These are phyloP conservation scores for Otolemur crassicaudatus DNA, from an alignment of 2,797 vertebrate genomes.

Conservation along the genomic window DNA sequence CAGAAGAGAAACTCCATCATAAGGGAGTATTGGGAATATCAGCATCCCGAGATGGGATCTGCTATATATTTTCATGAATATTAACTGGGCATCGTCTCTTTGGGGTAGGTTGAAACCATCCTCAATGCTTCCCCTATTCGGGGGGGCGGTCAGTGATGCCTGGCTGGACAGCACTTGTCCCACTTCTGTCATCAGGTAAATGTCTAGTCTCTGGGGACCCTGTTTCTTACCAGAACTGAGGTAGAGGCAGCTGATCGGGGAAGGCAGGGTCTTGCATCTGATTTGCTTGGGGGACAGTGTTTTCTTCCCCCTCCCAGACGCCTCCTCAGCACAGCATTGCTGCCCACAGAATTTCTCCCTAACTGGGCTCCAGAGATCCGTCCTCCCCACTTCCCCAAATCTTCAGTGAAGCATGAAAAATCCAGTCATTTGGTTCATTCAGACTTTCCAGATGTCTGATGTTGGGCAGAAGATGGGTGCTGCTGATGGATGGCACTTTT, in stretches of 20 bases:
- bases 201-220: neutral
- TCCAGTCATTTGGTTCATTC: slow-evolving; percentile 61
- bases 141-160: neutral
- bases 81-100: neutral
- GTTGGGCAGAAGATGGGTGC: neutral
- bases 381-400: neutral
- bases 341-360: neutral
- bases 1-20: neutral
- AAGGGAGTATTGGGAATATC: neutral
- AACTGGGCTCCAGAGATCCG: neutral
- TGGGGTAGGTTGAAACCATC: neutral
- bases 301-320: neutral
- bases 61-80: neutral
- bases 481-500: slow-evolving; percentile 42
- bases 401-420: slow-evolving; percentile 56
- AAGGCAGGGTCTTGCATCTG: neutral
- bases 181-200: neutral
- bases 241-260: neutral
- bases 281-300: neutral
- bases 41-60: neutral
- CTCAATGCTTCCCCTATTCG: neutral
- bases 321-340: neutral
- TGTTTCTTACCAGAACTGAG: neutral
- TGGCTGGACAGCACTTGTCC: neutral
- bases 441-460: slow-evolving; percentile 67